Conservation (phyloP, 2,888 invertebrate species). For the Eumerus sabulonum region DNA sequence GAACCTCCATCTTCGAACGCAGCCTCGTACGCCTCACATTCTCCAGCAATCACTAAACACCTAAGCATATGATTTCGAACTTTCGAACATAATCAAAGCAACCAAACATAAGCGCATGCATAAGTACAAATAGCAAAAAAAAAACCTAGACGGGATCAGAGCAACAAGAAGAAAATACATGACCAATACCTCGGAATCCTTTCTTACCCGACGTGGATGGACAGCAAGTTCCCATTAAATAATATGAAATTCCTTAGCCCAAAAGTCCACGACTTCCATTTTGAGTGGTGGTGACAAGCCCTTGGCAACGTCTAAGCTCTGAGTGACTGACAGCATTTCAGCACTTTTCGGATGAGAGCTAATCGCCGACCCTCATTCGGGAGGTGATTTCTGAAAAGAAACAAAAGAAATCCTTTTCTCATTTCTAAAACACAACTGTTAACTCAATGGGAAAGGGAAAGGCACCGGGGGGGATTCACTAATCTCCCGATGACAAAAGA, state of each 20-base stretch:
- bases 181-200: slow-evolving; percentile 2
- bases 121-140: neutral
- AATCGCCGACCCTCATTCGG: too few relatives aligned
- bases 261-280: slow-evolving; percentile 47
- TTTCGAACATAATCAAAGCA: slow-evolving; percentile 49
- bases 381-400: too few relatives aligned
- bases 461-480: neutral
- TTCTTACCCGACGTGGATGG: slow-evolving; percentile 19
- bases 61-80: slow-evolving; percentile 48
- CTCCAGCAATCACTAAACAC: slow-evolving; percentile 18
- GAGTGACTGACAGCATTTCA: too few relatives aligned
- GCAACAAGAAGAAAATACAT: neutral
- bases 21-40: neutral
- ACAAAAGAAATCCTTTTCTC: too few relatives aligned
- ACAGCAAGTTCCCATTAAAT: slow-evolving; percentile 22
- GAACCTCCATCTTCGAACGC: too few relatives aligned
- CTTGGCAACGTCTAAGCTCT: neutral
- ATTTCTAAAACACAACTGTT: too few relatives aligned
- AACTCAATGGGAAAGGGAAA: too few relatives aligned
- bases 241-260: slow-evolving; percentile 60
- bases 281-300: slow-evolving; percentile 28
- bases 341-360: too few relatives aligned
- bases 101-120: slow-evolving; percentile 12
- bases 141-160: neutral
- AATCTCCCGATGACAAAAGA: slow-evolving; percentile 8